A percentile compares a stretch with the other conserved stretches of the same genome.
phyloP scores from a whole-genome alignment of 2,113 vertebrate species.

The Epinephelus moara region DNA sequence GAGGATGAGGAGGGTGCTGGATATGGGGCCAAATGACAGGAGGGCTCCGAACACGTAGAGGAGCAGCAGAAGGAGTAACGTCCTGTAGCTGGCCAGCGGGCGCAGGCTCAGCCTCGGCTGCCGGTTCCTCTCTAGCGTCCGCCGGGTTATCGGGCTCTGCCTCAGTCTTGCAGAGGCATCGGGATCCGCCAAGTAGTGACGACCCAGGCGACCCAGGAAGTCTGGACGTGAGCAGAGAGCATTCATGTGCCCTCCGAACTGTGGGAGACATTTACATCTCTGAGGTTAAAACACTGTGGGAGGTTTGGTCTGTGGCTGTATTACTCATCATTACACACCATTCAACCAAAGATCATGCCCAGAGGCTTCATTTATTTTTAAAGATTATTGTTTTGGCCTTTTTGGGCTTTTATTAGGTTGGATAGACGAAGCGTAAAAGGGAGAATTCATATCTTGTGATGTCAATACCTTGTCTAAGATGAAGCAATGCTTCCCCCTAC shows the following conservation, averaged over 20 bases:
- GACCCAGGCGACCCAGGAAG: constrained; percentile 89
- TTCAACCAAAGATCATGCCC: no score
- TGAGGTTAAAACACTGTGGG: neutral
- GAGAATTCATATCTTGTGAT: no score
- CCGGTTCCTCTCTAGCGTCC: neutral
- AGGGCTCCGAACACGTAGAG: constrained; percentile 85
- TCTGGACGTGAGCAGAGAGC: constrained; percentile 88
- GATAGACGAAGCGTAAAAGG: no score
- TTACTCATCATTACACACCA: no score
- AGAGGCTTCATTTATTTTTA: no score
- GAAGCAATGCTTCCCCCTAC: no score
- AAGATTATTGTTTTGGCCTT: no score
- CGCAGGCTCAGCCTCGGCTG: constrained; percentile 90
- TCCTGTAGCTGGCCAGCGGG: constrained; percentile 92
- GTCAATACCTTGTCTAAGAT: no score
- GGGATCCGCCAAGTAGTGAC: constrained; percentile 85
- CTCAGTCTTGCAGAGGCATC: neutral
- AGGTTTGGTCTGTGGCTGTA: no score
- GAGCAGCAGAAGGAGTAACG: constrained; percentile 84
- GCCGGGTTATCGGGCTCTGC: constrained; percentile 78
- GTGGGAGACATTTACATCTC: neutral
- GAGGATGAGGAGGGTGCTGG: constrained; percentile 85
- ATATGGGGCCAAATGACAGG: constrained; percentile 83
- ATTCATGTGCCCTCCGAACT: constrained; percentile 90
- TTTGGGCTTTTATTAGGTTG: no score